Percentiles rank a stretch among this genome's conserved stretches.
These are phyloP conservation scores for Morelia viridis DNA, from an alignment of 2,797 vertebrate genomes.

Conservation along the genomic window DNA sequence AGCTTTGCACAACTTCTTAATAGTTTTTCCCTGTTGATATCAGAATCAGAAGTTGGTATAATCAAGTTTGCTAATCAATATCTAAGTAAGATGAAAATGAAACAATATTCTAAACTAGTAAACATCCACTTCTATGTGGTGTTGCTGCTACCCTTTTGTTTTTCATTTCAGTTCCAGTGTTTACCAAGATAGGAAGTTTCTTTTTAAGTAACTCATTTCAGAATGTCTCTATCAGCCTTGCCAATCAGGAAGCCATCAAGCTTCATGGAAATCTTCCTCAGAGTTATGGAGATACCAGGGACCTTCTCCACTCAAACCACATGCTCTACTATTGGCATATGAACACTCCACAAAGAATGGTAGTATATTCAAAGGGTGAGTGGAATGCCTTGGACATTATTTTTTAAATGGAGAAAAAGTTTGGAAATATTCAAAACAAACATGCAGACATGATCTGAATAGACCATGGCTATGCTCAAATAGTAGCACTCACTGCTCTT, in stretches of 20 bases:
- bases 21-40: background rate
- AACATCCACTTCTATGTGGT: background rate
- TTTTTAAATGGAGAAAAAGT: background rate
- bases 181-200: background rate
- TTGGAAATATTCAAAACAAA: background rate
- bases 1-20: background rate
- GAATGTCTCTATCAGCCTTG: background rate
- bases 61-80: constrained; percentile 6
- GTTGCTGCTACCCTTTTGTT: background rate
- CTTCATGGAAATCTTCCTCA: background rate
- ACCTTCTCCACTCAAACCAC: background rate
- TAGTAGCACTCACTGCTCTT: too few species aligned
- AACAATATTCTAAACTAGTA: background rate
- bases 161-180: background rate
- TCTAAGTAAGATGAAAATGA: background rate
- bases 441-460: background rate
- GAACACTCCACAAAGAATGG: background rate
- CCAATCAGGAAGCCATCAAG: background rate
- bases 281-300: background rate
- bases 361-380: background rate
- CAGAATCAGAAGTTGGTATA: background rate
- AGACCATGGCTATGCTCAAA: background rate
- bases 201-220: background rate
- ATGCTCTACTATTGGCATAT: background rate
- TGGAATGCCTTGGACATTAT: background rate